These are phyloP conservation scores for Netelia fuscicornis DNA, from an alignment of 2,888 invertebrate species.

Conservation along the genomic window DNA sequence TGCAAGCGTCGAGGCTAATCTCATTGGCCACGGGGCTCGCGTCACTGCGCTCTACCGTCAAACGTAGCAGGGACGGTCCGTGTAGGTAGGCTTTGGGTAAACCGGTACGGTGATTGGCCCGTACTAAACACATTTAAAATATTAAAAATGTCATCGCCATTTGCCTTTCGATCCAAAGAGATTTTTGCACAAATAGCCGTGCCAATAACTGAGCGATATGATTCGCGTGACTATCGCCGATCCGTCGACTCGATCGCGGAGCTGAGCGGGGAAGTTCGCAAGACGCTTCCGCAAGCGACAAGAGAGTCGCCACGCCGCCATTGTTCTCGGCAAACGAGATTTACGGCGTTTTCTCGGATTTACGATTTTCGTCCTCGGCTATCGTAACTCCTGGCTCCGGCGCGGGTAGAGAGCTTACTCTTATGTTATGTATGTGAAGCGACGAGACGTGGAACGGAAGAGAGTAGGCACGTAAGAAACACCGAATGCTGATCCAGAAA, in stretches of 20 bases:
- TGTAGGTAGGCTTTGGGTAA: background rate
- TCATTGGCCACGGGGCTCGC: constrained; percentile 77
- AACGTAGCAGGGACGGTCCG: background rate
- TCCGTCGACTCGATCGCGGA: background rate
- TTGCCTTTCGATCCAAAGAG: background rate
- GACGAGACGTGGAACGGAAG: background rate
- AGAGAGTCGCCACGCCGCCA: constrained; percentile 64
- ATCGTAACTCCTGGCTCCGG: constrained; percentile 58
- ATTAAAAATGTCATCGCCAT: background rate
- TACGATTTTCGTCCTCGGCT: constrained; percentile 75
- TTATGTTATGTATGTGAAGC: background rate
- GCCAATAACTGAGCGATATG: background rate
- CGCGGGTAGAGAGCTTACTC: constrained; percentile 14
- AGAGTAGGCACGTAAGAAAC: constrained; percentile 23
- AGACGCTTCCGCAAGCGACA: constrained; percentile 55
- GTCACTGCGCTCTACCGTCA: constrained; percentile 4
- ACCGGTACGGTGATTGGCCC: constrained; percentile 4
- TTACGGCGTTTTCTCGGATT: constrained; percentile 80
- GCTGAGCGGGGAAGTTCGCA: background rate
- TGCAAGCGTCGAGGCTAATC: constrained; percentile 75
- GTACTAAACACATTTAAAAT: background rate
- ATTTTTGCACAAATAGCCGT: background rate
- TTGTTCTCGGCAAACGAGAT: constrained; percentile 76
- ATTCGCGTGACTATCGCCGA: background rate
- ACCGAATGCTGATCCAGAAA: constrained; percentile 31